Evolutionary conservation across 2,797 vertebrate genomes (phyloP).

Genomic region (Melanotaenia boesemani): DNA sequence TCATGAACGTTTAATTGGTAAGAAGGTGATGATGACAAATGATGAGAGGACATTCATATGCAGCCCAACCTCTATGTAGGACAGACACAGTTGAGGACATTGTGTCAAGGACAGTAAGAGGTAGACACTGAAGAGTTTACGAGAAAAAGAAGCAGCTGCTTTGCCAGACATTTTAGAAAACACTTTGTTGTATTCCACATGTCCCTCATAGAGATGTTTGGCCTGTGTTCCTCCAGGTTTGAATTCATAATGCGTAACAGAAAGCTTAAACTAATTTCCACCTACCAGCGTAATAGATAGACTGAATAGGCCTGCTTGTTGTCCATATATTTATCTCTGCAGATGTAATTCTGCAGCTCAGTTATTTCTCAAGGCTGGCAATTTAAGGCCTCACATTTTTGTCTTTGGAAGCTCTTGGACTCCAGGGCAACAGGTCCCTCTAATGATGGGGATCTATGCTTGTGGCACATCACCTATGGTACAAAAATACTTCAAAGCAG

Average conservation of each 20-base stretch:
- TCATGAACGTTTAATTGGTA: conserved; percentile 43
- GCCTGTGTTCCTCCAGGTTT: conserved; percentile 45
- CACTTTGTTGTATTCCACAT: conserved; percentile 15
- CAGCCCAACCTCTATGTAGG: conserved; percentile 24
- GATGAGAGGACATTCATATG: conserved; percentile 43
- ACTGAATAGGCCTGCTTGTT: conserved; percentile 50
- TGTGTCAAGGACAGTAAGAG: conserved; percentile 20
- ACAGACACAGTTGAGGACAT: background rate
- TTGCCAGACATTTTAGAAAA: conserved; percentile 44
- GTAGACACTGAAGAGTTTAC: background rate
- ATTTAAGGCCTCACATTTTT: conserved; percentile 58
- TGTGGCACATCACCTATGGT: conserved; percentile 63
- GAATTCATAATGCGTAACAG: conserved; percentile 60
- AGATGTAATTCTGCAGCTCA: conserved; percentile 37
- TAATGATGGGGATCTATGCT: conserved; percentile 73
- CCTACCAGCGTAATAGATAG: conserved; percentile 47
- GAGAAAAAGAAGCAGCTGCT: background rate
- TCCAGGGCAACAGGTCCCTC: conserved; percentile 68
- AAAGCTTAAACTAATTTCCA: conserved; percentile 49
- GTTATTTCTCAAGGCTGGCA: conserved; percentile 54
- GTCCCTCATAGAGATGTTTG: conserved; percentile 42
- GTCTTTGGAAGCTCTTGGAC: conserved; percentile 52
- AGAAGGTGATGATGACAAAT: conserved; percentile 45
- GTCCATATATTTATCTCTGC: conserved; percentile 47
- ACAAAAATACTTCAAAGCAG: conserved; percentile 53